Percentiles rank a stretch among this genome's conserved stretches.
phyloP scores from a whole-genome alignment of 2,113 vertebrate species.

The Craseonycteris thonglongyai region DNA sequence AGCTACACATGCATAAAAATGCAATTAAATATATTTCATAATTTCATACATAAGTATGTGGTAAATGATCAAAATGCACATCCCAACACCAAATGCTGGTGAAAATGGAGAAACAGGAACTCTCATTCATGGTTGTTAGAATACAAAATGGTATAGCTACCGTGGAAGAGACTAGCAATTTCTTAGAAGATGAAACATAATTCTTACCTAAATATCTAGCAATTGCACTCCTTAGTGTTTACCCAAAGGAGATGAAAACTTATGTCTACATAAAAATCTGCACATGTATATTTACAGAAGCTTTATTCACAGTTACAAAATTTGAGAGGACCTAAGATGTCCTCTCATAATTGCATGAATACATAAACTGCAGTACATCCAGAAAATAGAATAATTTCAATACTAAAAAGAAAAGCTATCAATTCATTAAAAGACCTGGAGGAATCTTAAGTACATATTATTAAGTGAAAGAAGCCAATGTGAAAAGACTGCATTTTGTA shows the following conservation, averaged over 20 bases:
- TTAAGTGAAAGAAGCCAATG: not conserved
- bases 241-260: not conserved
- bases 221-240: not conserved
- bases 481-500: not conserved
- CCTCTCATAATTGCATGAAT: not conserved
- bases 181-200: not conserved
- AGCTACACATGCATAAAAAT: not conserved
- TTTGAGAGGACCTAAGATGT: not conserved
- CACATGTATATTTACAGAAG: not conserved
- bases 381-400: not conserved
- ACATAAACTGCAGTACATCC: not conserved
- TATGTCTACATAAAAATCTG: not conserved
- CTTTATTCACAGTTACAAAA: not conserved
- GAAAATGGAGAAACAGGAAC: not conserved
- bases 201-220: not conserved
- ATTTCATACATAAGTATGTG: not conserved
- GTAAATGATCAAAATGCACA: not conserved
- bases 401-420: not conserved
- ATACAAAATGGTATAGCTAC: not conserved
- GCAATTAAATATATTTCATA: not conserved
- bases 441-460: not conserved
- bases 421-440: not conserved
- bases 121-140: not conserved
- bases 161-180: not conserved
- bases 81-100: not conserved